A percentile compares a stretch with the other conserved stretches of the same genome.
Conservation (phyloP, 2,797 vertebrate genomes). For the Bovichtus diacanthus region DNA sequence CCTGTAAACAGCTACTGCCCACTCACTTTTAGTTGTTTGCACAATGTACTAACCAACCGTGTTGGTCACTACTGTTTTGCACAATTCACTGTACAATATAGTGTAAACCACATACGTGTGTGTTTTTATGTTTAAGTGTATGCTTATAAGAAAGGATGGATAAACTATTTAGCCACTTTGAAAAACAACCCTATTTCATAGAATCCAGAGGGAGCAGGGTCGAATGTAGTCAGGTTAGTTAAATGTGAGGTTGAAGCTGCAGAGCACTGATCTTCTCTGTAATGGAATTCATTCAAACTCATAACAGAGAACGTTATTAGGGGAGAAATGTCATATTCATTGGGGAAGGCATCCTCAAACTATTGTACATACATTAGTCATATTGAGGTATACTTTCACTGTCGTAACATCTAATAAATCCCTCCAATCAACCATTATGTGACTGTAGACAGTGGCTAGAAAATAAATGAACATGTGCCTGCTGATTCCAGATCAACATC, state of each 20-base stretch:
- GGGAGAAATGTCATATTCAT: not conserved
- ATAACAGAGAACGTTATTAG: not conserved
- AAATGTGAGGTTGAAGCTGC: not conserved
- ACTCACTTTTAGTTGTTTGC: constrained; percentile 31
- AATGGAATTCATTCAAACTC: not conserved
- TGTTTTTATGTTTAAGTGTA: constrained; percentile 8
- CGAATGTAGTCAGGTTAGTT: constrained; percentile 9
- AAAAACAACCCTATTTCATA: constrained; percentile 18
- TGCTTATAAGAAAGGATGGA: constrained; percentile 14
- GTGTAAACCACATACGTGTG: constrained; percentile 6
- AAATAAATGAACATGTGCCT: not conserved
- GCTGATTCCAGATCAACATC: not conserved
- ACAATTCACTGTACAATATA: constrained; percentile 42
- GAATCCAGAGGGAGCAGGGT: not conserved
- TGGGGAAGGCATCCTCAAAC: not conserved
- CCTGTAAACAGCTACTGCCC: constrained; percentile 14
- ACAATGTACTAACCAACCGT: constrained; percentile 33
- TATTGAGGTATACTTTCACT: not conserved
- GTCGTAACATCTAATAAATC: not conserved
- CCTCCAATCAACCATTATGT: not conserved
- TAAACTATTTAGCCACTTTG: not conserved
- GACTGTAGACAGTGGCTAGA: not conserved
- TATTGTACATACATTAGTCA: not conserved
- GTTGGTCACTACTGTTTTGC: constrained; percentile 35
- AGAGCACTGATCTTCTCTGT: not conserved